A percentile compares a stretch with the other conserved stretches of the same genome.
These are phyloP conservation scores for Drosophila serrata DNA, from an alignment of 1,140 invertebrate genomes.

Conservation along the genomic window DNA sequence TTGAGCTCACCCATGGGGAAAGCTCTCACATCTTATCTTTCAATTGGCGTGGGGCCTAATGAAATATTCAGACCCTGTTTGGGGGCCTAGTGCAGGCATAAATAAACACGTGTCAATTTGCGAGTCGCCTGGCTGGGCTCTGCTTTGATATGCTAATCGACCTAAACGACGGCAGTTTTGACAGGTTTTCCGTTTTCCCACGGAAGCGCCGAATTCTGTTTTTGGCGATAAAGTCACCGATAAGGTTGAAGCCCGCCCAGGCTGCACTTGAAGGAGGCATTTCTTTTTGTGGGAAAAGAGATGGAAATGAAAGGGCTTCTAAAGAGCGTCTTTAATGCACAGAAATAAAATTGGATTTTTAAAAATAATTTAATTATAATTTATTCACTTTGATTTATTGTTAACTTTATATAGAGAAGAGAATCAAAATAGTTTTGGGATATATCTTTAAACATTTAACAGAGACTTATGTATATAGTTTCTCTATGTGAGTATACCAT, in stretches of 20 bases:
- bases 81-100: conserved; percentile 43
- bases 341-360: background rate
- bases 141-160: conserved; percentile 81
- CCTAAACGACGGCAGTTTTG: conserved; percentile 77
- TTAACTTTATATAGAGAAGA: background rate
- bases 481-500: too few relatives aligned
- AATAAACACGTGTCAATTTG: conserved; percentile 80
- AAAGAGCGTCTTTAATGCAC: background rate
- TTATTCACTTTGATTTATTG: background rate
- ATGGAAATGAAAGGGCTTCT: conserved; percentile 16
- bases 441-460: background rate
- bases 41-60: conserved; percentile 67
- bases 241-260: conserved; percentile 31
- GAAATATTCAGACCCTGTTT: conserved; percentile 72
- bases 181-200: conserved; percentile 81
- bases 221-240: conserved; percentile 47
- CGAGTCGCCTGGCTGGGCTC: conserved; percentile 61
- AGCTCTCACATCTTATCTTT: conserved; percentile 60
- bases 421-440: background rate
- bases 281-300: background rate
- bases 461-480: background rate
- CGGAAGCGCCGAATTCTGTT: conserved; percentile 49
- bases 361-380: background rate
- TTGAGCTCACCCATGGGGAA: conserved; percentile 24
- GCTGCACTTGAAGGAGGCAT: conserved; percentile 20